These are phyloP conservation scores for Colletes gigas DNA, from an alignment of 1,140 invertebrate genomes.

Conservation along the genomic window DNA sequence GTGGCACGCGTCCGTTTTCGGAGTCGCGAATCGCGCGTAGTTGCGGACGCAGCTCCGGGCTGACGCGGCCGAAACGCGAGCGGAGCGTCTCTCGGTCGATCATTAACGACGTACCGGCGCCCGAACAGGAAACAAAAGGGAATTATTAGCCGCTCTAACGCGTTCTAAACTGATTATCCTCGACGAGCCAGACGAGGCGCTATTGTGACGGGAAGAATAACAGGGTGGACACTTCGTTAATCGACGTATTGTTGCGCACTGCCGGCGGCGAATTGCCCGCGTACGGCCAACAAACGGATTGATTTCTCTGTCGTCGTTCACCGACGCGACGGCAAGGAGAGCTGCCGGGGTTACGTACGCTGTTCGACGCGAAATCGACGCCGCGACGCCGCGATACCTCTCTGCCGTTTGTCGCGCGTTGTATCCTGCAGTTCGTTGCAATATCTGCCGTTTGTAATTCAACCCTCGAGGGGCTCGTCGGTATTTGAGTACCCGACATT, in stretches of 20 bases:
- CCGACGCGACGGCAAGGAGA: conserved; percentile 2
- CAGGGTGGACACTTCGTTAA: conserved; percentile 67
- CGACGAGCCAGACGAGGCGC: conserved; percentile 61
- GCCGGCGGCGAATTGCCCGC: conserved; percentile 35
- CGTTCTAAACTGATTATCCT: conserved; percentile 67
- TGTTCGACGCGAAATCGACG: conserved; percentile 22
- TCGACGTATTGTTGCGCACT: conserved; percentile 66
- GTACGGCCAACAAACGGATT: conserved; percentile 62
- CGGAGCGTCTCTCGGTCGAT: conserved; percentile 38
- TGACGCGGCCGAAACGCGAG: conserved; percentile 39
- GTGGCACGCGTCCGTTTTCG: conserved; percentile 21
- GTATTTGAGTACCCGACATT: conserved; percentile 10
- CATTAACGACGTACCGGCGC: conserved; percentile 58
- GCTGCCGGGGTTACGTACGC: neutral
- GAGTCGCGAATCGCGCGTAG: neutral
- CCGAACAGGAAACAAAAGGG: conserved; percentile 62
- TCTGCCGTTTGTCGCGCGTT: neutral
- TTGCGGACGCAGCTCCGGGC: conserved; percentile 2
- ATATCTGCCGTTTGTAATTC: conserved; percentile 43
- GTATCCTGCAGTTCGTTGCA: conserved; percentile 3
- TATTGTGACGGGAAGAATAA: conserved; percentile 65
- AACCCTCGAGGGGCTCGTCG: conserved; percentile 3
- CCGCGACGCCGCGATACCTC: neutral
- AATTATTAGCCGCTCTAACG: conserved; percentile 71
- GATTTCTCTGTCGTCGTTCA: conserved; percentile 60